Base-by-base conservation (phyloP, 92 coral and sea anemone genomes). In the Meandrina meandrites region DNA sequence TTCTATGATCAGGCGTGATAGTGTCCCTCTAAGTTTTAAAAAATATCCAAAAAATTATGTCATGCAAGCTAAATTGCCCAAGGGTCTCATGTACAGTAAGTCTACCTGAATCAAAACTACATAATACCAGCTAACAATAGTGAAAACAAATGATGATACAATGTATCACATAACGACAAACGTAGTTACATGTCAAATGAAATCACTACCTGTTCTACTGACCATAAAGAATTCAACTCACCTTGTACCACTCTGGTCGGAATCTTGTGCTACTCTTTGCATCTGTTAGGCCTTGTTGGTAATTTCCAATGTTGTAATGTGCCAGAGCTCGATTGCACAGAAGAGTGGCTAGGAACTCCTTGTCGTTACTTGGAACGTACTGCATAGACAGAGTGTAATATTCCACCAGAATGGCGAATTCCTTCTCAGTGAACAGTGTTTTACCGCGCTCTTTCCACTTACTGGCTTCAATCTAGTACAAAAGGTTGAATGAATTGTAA, bases 401-500 rank as follows among this genome's bases (percentile, higher is more conserved):
- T 31, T 88, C 95, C 35, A 90, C 89, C 31, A 91, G 84, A 36
- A 47, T 35, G 15, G 85, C 13, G 78, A 18, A 93, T 21, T 85
- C 81, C 73, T 84, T 72, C 32, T 90, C 90, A n/a, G 83, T 48
- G 27, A 93, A 86, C 71, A 93, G 82, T 78, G 83, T 89, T 53
- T 90, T 93, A 21, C 95, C 95, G 37, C 91, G 90, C 76, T 87
- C 91, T 81, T 89, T 93, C 95, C 95, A 93, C 70, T 75, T 88
- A 31, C 74, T 74, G n/a, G 95, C 95, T 78, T 93, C 95, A 15
- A 48, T 76, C 95, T 93, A 30, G 48, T 13, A 18, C 19, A 42
- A 75, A 24, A 73, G 37, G 18, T n/a, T 28, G 75, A 34, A 36
- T 24, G 40, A 22, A 60, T 60, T 30, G 24, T 21, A n/a, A n/a